Base-by-base conservation (phyloP, 2,888 invertebrate species). In the Amphimallon solstitiale region DNA sequence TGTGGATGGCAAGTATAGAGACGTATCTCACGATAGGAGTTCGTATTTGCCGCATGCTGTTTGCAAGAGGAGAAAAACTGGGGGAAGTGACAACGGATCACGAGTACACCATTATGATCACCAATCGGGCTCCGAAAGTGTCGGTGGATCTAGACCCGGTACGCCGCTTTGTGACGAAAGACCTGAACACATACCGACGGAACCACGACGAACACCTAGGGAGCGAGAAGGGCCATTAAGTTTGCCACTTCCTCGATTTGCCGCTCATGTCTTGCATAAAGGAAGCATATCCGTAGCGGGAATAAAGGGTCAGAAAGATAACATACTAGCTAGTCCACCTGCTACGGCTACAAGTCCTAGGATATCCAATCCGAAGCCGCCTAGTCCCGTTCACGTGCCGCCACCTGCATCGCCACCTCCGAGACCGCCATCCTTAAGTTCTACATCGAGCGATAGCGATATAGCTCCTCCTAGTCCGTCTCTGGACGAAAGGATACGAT, bases 401-500 rank as follows among this genome's bases (percentile, higher is more conserved):
- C 86, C 88, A 2, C 87, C 89, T 29, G 88, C 89, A 0, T 88
- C 88, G 15, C 87, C 86, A 19, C 86, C 86, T 0, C 90, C 91
- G 0, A 87, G 92, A 54, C 90, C 92, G 4, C 89, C 90, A 46
- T 92, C 89, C 40, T 86, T 92, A 1, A 92, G 92, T 71, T 92
- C 92, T 15, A 91, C 91, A 77, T 88, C 88, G 48, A 89, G 89
- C 64, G 90, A 90, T 77, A 90, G 90, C 61, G 89, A 88, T 68
- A 84, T 85, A 14, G 89, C 88, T 1, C 87, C 88, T 37, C 89
- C 90, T 66, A 90, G 91, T 74, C 92, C 93, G 2, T 90, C 92
- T 19, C 86, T 97, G 72, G 97, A 97, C 78, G 97, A 97, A 81
- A 87, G 97, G 71, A 94, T 98, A 75, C 90, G 93, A 71, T 94